A percentile compares a stretch with the other conserved stretches of the same genome.
Conservation (phyloP, 2,113 vertebrate species). For the Elgaria multicarinata region DNA sequence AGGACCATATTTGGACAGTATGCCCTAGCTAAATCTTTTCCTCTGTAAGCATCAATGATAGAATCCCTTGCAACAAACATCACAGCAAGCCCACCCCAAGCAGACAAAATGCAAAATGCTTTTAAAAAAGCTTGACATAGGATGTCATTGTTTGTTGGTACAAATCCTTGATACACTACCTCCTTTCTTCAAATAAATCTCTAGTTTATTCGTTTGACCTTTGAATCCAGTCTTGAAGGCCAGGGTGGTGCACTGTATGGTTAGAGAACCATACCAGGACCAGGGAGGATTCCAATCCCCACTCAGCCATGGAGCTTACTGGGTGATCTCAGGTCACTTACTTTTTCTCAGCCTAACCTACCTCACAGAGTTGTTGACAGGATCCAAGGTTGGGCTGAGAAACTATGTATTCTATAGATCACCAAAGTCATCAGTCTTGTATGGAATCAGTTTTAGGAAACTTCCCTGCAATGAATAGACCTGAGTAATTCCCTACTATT, state of each 20-base stretch:
- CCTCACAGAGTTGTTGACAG: background rate
- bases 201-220: background rate
- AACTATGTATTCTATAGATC: background rate
- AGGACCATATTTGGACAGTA: background rate
- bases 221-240: background rate
- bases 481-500: background rate
- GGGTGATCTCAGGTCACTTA: background rate
- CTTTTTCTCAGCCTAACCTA: background rate
- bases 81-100: background rate
- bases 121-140: background rate
- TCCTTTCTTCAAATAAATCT: background rate
- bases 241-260: background rate
- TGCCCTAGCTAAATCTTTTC: background rate
- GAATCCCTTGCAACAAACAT: background rate
- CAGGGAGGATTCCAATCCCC: background rate
- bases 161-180: too few species aligned
- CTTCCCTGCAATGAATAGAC: background rate
- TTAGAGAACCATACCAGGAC: background rate
- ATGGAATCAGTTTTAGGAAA: background rate
- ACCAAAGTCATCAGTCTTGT: background rate
- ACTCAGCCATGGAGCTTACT: background rate
- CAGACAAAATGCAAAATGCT: background rate
- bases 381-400: too few species aligned
- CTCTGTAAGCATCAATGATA: background rate
- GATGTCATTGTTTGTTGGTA: background rate